Evolutionary conservation across 2,113 vertebrate species (phyloP).

Genomic region (Phylloscopus trochilus): DNA sequence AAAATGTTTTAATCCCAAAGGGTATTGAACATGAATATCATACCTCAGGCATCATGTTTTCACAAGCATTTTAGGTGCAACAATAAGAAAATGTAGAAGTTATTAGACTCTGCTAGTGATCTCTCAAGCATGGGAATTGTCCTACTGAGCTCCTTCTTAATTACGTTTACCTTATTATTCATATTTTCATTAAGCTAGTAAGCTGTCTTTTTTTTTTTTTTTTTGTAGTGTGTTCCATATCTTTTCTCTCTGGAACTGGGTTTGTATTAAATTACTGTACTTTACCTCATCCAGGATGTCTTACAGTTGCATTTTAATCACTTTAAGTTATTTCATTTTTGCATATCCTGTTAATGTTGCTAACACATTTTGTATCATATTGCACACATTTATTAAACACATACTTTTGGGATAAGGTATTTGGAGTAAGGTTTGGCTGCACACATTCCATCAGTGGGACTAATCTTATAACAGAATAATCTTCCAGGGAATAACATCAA

Average conservation of each 20-base stretch:
- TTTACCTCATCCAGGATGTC: background rate
- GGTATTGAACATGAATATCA: background rate
- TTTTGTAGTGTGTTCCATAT: background rate
- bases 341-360: background rate
- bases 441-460: background rate
- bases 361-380: background rate
- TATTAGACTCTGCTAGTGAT: background rate
- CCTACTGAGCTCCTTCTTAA: background rate
- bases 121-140: background rate
- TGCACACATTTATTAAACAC: background rate
- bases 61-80: background rate
- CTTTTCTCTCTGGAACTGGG: conserved; percentile 11
- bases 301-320: conserved; percentile 12
- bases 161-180: conserved; percentile 23
- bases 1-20: background rate
- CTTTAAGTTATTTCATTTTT: background rate
- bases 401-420: background rate
- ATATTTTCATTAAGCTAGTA: conserved; percentile 16
- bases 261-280: conserved; percentile 3
- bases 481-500: background rate
- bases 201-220: background rate
- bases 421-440: background rate
- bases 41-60: background rate
- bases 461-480: background rate
- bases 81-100: background rate